phyloP scores from a whole-genome alignment of 2,888 invertebrate species.

The Trachelus iudaicus region DNA sequence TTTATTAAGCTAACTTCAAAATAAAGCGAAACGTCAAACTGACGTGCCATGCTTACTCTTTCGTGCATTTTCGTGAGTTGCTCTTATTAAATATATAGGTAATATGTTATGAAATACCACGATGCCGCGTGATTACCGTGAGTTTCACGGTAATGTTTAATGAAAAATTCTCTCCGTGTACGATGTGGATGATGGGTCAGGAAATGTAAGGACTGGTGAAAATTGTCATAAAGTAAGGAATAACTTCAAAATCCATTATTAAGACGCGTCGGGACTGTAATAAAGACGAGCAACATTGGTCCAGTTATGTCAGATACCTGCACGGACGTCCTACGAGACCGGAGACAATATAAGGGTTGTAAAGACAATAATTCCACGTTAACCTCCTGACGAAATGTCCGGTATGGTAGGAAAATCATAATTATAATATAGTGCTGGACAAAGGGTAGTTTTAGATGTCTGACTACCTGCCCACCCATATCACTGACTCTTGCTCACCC shows the following conservation, averaged over 20 bases:
- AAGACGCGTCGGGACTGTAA: slow-evolving; percentile 43
- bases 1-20: no score
- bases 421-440: slow-evolving; percentile 4
- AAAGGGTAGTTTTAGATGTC: background rate
- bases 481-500: slow-evolving; percentile 1
- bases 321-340: background rate
- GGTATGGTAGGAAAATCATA: slow-evolving; percentile 4
- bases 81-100: no score
- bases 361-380: slow-evolving; percentile 27
- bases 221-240: slow-evolving; percentile 45
- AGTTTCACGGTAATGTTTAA: no score
- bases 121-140: no score
- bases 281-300: slow-evolving; percentile 30
- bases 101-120: no score
- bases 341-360: slow-evolving; percentile 10
- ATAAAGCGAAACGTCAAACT: no score
- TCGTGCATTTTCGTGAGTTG: no score
- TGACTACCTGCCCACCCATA: background rate
- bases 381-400: slow-evolving; percentile 1
- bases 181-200: no score
- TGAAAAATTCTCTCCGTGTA: no score
- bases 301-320: slow-evolving; percentile 4
- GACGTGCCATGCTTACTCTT: no score
- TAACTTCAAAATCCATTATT: slow-evolving; percentile 60
- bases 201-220: background rate